phyloP scores from a whole-genome alignment of 2,888 invertebrate genomes.

The Eristalis tenax region DNA sequence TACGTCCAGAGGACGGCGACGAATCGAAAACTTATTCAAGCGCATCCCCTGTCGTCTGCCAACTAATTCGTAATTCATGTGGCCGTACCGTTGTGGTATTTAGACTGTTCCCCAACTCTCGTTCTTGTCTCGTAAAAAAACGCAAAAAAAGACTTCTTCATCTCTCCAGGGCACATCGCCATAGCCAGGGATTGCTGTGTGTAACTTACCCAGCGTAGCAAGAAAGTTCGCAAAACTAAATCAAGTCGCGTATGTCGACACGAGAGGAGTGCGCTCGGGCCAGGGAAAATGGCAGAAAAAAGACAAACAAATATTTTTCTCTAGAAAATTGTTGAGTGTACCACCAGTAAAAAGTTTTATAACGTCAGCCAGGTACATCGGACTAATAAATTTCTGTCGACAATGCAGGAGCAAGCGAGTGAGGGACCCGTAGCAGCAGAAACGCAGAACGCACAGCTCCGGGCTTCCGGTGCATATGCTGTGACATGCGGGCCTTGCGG shows the following conservation, averaged over 20 bases:
- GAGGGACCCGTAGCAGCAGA: not conserved
- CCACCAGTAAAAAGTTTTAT: slow-evolving; percentile 52
- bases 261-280: not conserved
- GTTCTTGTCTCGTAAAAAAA: not conserved
- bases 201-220: slow-evolving; percentile 52
- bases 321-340: slow-evolving; percentile 32
- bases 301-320: slow-evolving; percentile 27
- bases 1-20: slow-evolving; percentile 15
- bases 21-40: slow-evolving; percentile 57
- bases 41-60: slow-evolving; percentile 54
- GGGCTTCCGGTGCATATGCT: slow-evolving; percentile 10
- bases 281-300: not conserved
- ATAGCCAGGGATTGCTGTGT: slow-evolving; percentile 25
- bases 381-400: slow-evolving; percentile 54
- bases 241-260: slow-evolving; percentile 42
- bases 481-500: not conserved
- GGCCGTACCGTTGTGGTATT: slow-evolving; percentile 34
- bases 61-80: slow-evolving; percentile 63
- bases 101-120: not conserved
- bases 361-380: slow-evolving; percentile 63
- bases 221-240: slow-evolving; percentile 59
- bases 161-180: slow-evolving; percentile 35
- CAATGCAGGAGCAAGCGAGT: not conserved
- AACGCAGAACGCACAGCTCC: not conserved
- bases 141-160: slow-evolving; percentile 23